phyloP scores from a whole-genome alignment of 2,888 invertebrate species.

The Stenodema calcarata region DNA sequence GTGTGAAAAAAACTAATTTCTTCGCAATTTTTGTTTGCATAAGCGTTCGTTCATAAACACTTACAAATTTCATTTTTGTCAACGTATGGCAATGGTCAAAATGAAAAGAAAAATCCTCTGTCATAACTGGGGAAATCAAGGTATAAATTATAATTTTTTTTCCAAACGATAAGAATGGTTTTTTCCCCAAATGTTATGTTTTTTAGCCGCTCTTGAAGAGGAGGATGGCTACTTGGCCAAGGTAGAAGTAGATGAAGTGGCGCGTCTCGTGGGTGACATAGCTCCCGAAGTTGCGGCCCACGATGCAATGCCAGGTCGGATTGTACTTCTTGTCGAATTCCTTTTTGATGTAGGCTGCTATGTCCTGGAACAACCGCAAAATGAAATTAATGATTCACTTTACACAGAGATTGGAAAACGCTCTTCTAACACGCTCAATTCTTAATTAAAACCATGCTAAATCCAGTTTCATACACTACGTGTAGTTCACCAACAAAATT shows the following conservation, averaged over 20 bases:
- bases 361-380: slow-evolving; percentile 73
- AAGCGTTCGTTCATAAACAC: not conserved
- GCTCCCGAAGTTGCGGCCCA: slow-evolving; percentile 97
- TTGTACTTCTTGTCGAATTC: slow-evolving; percentile 99
- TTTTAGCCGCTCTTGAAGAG: slow-evolving; percentile 98
- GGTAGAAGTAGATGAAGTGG: slow-evolving; percentile 99
- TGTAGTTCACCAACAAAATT: too few relatives aligned
- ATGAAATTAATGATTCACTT: too few relatives aligned
- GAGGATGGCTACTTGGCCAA: slow-evolving; percentile 97
- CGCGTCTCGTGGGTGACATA: slow-evolving; percentile 99
- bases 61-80: not conserved
- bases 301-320: slow-evolving; percentile 99
- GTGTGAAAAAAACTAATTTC: not conserved
- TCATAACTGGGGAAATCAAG: not conserved
- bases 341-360: slow-evolving; percentile 98
- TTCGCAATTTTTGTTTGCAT: not conserved
- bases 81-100: not conserved
- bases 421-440: too few relatives aligned
- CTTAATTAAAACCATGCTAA: too few relatives aligned
- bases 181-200: slow-evolving; percentile 65
- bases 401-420: too few relatives aligned
- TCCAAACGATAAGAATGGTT: not conserved
- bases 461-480: too few relatives aligned
- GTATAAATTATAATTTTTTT: not conserved
- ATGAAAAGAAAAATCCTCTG: not conserved